Evolutionary conservation across 2,888 invertebrate genomes (phyloP), one percentile per base, ranked within the genome.

Genomic region (Tetranychus truncatus): DNA sequence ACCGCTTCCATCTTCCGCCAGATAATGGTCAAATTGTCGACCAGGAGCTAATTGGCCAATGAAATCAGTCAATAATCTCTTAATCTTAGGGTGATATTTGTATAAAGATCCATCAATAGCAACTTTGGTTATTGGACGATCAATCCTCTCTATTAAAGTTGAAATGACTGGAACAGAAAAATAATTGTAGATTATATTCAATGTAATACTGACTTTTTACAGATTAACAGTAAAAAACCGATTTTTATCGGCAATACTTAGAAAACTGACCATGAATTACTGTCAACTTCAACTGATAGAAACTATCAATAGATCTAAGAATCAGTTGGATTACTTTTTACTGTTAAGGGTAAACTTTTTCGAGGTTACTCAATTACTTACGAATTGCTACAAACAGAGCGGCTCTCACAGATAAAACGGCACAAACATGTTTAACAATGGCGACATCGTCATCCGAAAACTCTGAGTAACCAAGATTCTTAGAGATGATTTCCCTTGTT

Each of bases 1-100:
- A 45, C 91, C 91, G 81, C 90, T 90, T 72, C 91, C 91, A 83
- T 91, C 91, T 81, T 90, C 89, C 0, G 89, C 89, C 75, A 87
- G 84, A 78, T 88, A 84, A 74, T 91, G 81, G 24, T 86, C 85
- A 80, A 88, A 88, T 89, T 86, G 84, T 78, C 86, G 85, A 11
- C 83, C 81, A 0, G 89, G 88, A 66, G 87, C 86, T 77, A 88
- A 85, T 77, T 87, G 83, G 1, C 82, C 80, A 78, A 88, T 87
- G 81, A 88, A 88, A 78, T 85, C 84, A 74, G 85, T 82, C 84
- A 90, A 87, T 82, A 88, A 87, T 24, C 80, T 80, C 73, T 86
- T 84, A 79, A 90, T 85, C 80, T 88, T 86, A 11, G 91, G 91
- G 83, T 91, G 91, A 78, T 87, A 86, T 82, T 89, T 89, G 80